A percentile compares a stretch with the other conserved stretches of the same genome.
Evolutionary conservation across 1,140 invertebrate genomes (phyloP).

Genomic region (Pinna nobilis): DNA sequence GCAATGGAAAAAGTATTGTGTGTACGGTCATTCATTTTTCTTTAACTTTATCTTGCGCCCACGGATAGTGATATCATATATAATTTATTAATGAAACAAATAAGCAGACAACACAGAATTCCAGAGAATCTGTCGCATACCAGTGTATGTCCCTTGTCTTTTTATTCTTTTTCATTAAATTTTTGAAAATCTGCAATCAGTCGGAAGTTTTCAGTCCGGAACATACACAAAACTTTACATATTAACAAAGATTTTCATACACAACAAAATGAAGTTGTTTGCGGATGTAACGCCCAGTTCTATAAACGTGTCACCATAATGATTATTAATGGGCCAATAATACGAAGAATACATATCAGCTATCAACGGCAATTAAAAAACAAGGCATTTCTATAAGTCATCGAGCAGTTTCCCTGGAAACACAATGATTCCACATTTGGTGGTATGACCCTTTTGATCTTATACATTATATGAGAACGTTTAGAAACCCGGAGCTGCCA

Average conservation of each 20-base stretch:
- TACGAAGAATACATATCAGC: constrained; percentile 36
- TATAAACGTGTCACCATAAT: constrained; percentile 42
- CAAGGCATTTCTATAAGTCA: constrained; percentile 42
- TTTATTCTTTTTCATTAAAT: neutral
- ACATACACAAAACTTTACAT: neutral
- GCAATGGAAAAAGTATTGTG: neutral
- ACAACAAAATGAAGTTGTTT: neutral
- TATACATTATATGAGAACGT: constrained; percentile 12
- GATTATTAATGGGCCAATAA: constrained; percentile 42
- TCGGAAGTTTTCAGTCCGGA: constrained; percentile 1
- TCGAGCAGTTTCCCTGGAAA: constrained; percentile 34
- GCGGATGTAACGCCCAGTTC: constrained; percentile 24
- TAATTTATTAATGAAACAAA: neutral
- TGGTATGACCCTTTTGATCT: constrained; percentile 28
- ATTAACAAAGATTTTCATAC: constrained; percentile 4
- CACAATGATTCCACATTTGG: constrained; percentile 37
- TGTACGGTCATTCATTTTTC: neutral
- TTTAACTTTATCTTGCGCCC: constrained; percentile 5
- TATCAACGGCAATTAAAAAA: constrained; percentile 41
- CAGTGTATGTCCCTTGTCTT: neutral
- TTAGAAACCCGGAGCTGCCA: neutral
- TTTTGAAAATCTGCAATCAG: constrained; percentile 4
- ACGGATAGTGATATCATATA: neutral
- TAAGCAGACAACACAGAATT: neutral
- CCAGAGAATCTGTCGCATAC: neutral